These are phyloP conservation scores for Spinus olivaceus DNA, from an alignment of 2,797 vertebrate genomes.

Conservation along the genomic window DNA sequence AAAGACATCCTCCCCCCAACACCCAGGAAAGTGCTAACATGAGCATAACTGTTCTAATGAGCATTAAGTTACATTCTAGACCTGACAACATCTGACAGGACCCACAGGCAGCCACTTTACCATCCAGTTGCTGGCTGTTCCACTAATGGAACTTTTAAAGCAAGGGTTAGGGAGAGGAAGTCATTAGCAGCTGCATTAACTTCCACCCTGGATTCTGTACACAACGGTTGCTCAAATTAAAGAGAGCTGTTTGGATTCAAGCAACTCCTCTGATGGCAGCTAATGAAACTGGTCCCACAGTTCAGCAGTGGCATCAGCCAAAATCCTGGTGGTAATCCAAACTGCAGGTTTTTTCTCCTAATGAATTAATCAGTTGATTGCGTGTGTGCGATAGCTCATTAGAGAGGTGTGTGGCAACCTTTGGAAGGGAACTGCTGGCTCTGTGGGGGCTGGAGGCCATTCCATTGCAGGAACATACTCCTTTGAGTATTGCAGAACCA, in stretches of 20 bases:
- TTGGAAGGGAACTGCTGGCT: neutral
- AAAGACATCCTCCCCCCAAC: rapidly evolving
- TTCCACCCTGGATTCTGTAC: neutral
- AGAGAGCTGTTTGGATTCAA: neutral
- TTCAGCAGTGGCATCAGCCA: neutral
- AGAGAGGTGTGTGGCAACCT: neutral
- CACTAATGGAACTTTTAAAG: neutral
- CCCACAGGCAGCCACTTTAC: neutral
- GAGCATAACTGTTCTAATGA: neutral
- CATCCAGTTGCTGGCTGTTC: neutral
- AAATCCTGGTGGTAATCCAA: neutral
- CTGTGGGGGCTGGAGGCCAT: neutral
- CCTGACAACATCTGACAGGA: rapidly evolving
- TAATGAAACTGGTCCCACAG: neutral
- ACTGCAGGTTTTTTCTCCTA: neutral
- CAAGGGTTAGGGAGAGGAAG: neutral
- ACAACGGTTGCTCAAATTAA: neutral
- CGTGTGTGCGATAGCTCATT: neutral
- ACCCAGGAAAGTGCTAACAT: rapidly evolving
- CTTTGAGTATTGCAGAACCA: neutral
- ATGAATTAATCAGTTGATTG: constrained; percentile 45
- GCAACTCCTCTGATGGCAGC: neutral
- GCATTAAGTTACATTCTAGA: neutral
- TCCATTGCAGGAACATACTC: neutral
- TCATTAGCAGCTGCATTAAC: neutral